Conservation (phyloP, 2,888 invertebrate genomes). For the Griposia aprilina region DNA sequence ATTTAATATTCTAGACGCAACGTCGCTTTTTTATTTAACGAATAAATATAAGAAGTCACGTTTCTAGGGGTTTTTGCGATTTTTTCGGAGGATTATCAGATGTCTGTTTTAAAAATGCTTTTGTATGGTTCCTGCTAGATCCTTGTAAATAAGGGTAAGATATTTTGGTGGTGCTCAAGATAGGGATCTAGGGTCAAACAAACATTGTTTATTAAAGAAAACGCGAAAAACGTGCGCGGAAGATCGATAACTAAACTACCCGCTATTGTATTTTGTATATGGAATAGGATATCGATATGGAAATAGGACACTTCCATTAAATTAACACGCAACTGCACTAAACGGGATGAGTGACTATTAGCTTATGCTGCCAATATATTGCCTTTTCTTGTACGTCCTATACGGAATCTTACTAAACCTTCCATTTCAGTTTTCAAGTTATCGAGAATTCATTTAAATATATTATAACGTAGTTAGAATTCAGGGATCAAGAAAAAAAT, state of each 20-base stretch:
- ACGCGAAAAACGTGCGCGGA: background rate
- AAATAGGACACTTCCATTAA: background rate
- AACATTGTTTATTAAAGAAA: background rate
- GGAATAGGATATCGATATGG: background rate
- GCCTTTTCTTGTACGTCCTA: too few species aligned
- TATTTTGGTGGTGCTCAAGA: background rate
- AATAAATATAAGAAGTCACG: slow-evolving; percentile 57
- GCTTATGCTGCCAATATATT: background rate
- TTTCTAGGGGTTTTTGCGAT: slow-evolving; percentile 54
- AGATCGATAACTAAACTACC: background rate
- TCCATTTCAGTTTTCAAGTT: background rate
- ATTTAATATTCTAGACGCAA: slow-evolving; percentile 64
- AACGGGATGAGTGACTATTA: background rate
- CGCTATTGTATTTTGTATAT: background rate
- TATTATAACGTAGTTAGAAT: background rate
- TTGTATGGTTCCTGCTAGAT: background rate
- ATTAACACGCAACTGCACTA: background rate
- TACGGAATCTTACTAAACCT: background rate
- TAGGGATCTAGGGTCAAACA: background rate
- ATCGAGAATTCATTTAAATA: background rate
- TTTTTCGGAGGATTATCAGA: slow-evolving; percentile 10
- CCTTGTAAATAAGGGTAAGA: slow-evolving; percentile 2
- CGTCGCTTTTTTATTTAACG: slow-evolving; percentile 59
- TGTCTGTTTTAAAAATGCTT: slow-evolving; percentile 9
- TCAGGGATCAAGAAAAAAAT: background rate